Conservation (phyloP, 2,888 invertebrate genomes). For the Andricus quercusramuli region DNA sequence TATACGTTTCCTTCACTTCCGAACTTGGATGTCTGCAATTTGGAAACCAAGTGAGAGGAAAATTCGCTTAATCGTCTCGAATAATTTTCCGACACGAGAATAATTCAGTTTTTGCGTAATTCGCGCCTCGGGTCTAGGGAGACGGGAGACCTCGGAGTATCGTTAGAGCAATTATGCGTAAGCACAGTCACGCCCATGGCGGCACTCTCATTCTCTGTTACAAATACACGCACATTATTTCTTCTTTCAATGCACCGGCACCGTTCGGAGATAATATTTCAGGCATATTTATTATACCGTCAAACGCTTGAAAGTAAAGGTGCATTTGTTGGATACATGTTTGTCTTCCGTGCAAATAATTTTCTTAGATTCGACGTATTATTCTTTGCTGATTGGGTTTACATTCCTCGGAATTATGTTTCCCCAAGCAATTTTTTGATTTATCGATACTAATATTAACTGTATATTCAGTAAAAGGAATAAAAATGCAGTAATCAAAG, state of each 20-base stretch:
- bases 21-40: neutral
- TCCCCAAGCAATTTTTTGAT: constrained; percentile 11
- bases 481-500: neutral
- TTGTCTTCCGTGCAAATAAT: constrained; percentile 29
- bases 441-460: neutral
- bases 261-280: constrained; percentile 29
- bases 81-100: neutral
- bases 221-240: constrained; percentile 29
- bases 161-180: constrained; percentile 34
- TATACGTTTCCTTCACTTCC: too few relatives aligned
- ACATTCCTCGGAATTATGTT: constrained; percentile 18
- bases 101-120: constrained; percentile 33
- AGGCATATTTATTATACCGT: constrained; percentile 33
- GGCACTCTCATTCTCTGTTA: constrained; percentile 35
- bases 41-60: neutral
- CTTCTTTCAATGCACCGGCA: constrained; percentile 29
- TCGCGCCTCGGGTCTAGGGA: constrained; percentile 24
- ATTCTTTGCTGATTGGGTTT: constrained; percentile 16
- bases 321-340: constrained; percentile 29
- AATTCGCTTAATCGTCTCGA: neutral
- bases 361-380: constrained; percentile 35
- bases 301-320: constrained; percentile 35
- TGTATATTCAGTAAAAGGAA: neutral
- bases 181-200: constrained; percentile 30
- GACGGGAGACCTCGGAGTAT: constrained; percentile 27